Conservation (phyloP, 2,888 invertebrate species). For the Papilio elwesi region DNA sequence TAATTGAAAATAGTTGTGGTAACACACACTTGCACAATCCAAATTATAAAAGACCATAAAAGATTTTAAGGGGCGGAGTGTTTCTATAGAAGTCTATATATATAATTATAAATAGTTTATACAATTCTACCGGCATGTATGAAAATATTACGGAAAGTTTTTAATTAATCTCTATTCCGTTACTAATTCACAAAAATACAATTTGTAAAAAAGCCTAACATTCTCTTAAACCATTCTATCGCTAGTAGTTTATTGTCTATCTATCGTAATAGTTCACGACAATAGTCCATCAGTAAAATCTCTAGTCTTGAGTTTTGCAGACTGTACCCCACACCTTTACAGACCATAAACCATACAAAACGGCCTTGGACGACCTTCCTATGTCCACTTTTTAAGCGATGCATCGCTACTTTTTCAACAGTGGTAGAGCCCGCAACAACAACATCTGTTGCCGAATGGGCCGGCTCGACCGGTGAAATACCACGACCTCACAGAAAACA, state of each 20-base stretch:
- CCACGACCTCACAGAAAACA: too few species aligned
- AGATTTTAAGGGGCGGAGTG: not conserved
- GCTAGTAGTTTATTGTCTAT: too few species aligned
- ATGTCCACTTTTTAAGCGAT: too few species aligned
- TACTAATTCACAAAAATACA: too few species aligned
- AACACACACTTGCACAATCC: slow-evolving; percentile 13
- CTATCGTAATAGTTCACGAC: not conserved
- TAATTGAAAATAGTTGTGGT: slow-evolving; percentile 52
- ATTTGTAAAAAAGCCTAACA: too few species aligned
- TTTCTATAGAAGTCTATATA: not conserved
- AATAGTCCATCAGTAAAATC: not conserved
- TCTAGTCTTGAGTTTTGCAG: not conserved
- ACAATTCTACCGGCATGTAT: not conserved
- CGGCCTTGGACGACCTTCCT: too few species aligned
- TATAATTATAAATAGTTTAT: not conserved
- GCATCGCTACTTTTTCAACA: not conserved
- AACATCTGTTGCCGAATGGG: too few species aligned
- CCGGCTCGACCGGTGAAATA: too few species aligned
- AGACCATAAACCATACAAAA: not conserved
- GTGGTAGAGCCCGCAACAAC: too few species aligned
- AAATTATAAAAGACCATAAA: slow-evolving; percentile 11
- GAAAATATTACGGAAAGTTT: not conserved
- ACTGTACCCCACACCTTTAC: not conserved
- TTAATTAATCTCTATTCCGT: not conserved
- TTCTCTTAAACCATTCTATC: not conserved